A percentile compares a stretch with the other conserved stretches of the same genome.
Conservation (phyloP, 2,888 invertebrate genomes). For the Himalopsyche kuldschensis region DNA sequence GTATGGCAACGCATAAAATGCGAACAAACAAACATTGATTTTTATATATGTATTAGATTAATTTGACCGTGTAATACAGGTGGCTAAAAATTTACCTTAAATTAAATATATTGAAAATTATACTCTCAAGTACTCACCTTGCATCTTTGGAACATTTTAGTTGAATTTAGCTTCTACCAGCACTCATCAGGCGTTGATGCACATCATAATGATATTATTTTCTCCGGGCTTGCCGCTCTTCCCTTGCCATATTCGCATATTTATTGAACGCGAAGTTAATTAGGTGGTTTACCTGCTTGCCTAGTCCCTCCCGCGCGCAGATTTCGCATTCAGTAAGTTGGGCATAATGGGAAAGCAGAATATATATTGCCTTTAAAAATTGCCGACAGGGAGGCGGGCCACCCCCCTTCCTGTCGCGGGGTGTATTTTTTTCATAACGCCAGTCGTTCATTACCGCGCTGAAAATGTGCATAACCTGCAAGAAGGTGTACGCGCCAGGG, state of each 20-base stretch:
- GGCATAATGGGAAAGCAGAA: neutral
- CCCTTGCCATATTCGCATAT: neutral
- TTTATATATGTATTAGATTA: no score
- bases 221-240: neutral
- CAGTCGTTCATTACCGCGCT: neutral
- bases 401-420: neutral
- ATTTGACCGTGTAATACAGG: no score
- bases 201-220: neutral
- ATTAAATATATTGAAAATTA: no score
- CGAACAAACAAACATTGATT: no score
- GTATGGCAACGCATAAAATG: no score
- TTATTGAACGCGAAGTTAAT: neutral
- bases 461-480: neutral
- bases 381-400: neutral
- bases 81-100: no score
- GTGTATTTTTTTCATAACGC: neutral
- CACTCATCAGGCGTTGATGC: no score
- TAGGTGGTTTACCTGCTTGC: neutral
- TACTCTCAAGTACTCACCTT: no score
- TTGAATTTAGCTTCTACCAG: no score
- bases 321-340: neutral
- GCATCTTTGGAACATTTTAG: no score
- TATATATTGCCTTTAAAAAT: neutral
- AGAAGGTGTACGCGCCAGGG: neutral
- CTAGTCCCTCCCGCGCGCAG: neutral